Conservation (phyloP, 1,140 invertebrate species). For the Trissolcus basalis region DNA sequence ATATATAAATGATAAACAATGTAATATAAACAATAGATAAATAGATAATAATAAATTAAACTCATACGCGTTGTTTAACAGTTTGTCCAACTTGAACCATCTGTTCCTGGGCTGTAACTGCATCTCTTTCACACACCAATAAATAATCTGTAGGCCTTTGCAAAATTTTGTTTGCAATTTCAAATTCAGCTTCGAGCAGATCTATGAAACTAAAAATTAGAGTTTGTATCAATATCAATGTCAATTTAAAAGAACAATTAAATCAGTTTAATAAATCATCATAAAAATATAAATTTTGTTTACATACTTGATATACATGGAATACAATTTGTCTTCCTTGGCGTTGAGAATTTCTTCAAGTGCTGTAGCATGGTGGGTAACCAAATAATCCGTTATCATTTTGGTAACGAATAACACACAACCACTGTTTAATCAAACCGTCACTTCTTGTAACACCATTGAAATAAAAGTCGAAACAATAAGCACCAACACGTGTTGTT, state of each 20-base stretch:
- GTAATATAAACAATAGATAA: too few relatives aligned
- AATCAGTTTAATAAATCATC: too few relatives aligned
- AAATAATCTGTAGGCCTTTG: constrained; percentile 77
- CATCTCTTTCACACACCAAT: constrained; percentile 80
- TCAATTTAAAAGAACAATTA: too few relatives aligned
- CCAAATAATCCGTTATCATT: constrained; percentile 13
- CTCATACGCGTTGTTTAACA: constrained; percentile 80
- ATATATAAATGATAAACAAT: too few relatives aligned
- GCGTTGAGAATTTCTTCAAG: constrained; percentile 7
- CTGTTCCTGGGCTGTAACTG: constrained; percentile 78
- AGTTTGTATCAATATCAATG: too few relatives aligned
- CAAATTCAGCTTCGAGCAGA: constrained; percentile 78
- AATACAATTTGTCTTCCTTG: constrained; percentile 3
- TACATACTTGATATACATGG: constrained; percentile 11
- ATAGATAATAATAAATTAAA: constrained; percentile 7
- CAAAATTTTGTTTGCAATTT: constrained; percentile 78
- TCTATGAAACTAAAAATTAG: constrained; percentile 78
- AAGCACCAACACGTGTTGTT: too few relatives aligned
- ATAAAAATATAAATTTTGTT: background rate
- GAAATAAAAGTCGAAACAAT: too few relatives aligned
- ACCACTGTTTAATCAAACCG: background rate
- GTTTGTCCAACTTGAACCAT: constrained; percentile 73
- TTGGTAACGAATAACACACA: background rate
- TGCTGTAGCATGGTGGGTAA: background rate
- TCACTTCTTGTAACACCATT: too few relatives aligned